Base-by-base conservation (phyloP, 2,888 invertebrate genomes). In the Pyrrhia umbra region DNA sequence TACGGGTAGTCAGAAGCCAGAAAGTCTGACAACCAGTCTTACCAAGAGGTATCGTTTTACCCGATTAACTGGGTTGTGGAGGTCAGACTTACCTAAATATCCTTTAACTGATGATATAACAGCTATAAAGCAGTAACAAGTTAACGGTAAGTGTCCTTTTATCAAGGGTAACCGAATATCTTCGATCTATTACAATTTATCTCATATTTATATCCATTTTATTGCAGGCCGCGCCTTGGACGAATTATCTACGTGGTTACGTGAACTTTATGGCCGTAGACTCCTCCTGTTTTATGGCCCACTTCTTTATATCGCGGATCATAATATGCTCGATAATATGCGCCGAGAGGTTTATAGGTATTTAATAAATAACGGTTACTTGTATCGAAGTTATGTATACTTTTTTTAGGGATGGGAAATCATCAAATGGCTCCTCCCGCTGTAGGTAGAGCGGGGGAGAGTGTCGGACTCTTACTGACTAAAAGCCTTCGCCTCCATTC, bases 271-370 rank as follows among this genome's bases (percentile, higher is more conserved):
- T 71, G 62, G 54, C 25, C 47, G 34, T 50, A 16, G 45, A 8
- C 68, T 71, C 72, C 79, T 77, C 71, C 73, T 73, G 75, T 82
- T 86, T 85, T 83, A 86, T 80, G 21, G 58, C 49, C 59, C 49
- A 69, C 23, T 58, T 55, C 42, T 72, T 63, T 69, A 64, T 56
- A 34, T 64, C 21, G 43, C 23, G n/a, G 25, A 15, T 43, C 20
- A 16, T 50, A 15, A 20, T 59, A 46, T 15, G 15, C 6, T n/a
- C n/a, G n/a, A 37, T 37, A 37, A 37, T 4, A 15, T 30, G 30
- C 30, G 13, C 13, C 13, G 13, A 13, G 34, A 5, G 0, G 2
- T 30, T 30, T 30, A 30, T 30, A 13, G 30, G 13, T 13, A 13
- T 13, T 30, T 30, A 4, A 13, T 30, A 30, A 0, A 30, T 30